Percentiles rank a stretch among this genome's conserved stretches.
Conservation (phyloP, 2,797 vertebrate genomes). For the Lycodopsis pacificus region DNA sequence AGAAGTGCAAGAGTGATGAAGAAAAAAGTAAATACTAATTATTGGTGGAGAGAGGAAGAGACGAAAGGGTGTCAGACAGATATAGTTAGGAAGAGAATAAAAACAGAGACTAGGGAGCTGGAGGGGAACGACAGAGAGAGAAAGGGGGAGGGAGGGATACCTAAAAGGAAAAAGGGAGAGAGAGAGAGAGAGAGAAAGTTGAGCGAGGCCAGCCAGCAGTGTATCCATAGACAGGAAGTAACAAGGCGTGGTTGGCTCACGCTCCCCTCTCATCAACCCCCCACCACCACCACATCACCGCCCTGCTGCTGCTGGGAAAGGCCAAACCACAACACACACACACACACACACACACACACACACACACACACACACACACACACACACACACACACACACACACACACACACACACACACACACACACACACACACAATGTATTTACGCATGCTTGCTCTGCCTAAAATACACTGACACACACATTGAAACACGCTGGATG, state of each 20-base stretch:
- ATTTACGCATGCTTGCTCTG: background rate
- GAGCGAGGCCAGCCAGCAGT: conserved; percentile 55
- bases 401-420: conserved; percentile 11
- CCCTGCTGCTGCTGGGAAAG: conserved; percentile 81
- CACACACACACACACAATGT: conserved; percentile 23
- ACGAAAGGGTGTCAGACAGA: conserved; percentile 16
- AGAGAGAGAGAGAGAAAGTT: conserved; percentile 36
- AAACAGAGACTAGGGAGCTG: conserved; percentile 31
- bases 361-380: conserved; percentile 24
- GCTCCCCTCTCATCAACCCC: conserved; percentile 79
- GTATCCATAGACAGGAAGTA: conserved; percentile 77
- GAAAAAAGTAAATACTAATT: conserved; percentile 41
- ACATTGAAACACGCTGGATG: conserved; percentile 45
- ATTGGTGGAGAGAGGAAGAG: conserved; percentile 24
- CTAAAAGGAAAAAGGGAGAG: conserved; percentile 36
- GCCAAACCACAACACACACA: conserved; percentile 68
- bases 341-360: conserved; percentile 6
- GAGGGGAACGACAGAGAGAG: conserved; percentile 7
- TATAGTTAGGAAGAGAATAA: conserved; percentile 39
- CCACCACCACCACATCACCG: conserved; percentile 68
- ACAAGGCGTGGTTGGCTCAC: conserved; percentile 79
- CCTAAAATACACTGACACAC: conserved; percentile 15
- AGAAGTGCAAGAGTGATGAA: background rate
- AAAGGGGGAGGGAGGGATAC: conserved; percentile 6
- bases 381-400: conserved; percentile 9